phyloP scores from a whole-genome alignment of 2,797 vertebrate species.

The Momotus momota region DNA sequence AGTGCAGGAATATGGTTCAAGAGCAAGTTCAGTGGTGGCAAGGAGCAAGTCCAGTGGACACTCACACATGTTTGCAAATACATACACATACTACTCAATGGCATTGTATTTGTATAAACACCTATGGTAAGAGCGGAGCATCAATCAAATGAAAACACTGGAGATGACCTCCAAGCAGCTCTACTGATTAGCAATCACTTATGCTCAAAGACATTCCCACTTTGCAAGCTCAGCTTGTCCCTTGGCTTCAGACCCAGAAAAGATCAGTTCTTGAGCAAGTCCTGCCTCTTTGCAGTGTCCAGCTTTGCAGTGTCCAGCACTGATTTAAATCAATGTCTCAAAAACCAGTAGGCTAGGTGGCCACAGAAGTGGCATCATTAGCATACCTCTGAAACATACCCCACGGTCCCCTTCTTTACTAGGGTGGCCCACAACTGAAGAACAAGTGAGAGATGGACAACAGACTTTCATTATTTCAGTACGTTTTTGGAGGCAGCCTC shows the following conservation, averaged over 20 bases:
- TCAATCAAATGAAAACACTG: neutral
- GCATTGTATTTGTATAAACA: neutral
- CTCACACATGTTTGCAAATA: neutral
- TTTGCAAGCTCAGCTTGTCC: conserved; percentile 23
- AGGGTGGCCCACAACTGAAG: neutral
- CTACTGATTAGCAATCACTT: neutral
- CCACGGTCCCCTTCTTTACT: neutral
- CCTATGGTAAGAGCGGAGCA: neutral
- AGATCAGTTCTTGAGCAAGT: neutral
- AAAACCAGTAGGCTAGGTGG: neutral
- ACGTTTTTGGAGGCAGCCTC: neutral
- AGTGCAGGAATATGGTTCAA: neutral
- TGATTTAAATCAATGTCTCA: neutral
- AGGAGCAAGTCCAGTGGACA: neutral
- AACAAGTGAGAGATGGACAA: neutral
- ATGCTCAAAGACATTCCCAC: conserved; percentile 12
- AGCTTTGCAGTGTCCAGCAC: neutral
- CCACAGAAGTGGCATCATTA: neutral
- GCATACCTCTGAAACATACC: neutral
- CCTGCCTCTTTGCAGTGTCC: neutral
- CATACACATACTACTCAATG: neutral
- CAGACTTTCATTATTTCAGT: neutral
- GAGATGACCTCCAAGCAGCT: neutral
- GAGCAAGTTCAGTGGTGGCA: neutral
- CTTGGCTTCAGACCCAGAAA: conserved; percentile 22